phyloP scores from a whole-genome alignment of 2,113 vertebrate genomes.

The Odobenus rosmarus region DNA sequence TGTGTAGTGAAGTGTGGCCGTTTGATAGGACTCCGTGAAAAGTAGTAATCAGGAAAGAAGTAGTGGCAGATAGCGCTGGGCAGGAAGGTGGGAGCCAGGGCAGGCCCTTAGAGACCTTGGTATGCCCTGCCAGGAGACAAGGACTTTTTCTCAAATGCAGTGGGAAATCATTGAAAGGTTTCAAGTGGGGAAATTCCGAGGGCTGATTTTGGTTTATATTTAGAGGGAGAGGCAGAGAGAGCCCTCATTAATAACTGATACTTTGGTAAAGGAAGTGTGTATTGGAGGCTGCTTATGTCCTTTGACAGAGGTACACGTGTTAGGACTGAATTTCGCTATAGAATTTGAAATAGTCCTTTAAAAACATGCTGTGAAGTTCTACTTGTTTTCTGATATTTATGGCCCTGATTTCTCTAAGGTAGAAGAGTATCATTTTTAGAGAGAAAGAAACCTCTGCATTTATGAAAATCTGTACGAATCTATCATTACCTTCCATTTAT shows the following conservation, averaged over 20 bases:
- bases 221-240: background rate
- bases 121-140: background rate
- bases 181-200: background rate
- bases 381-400: background rate
- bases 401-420: background rate
- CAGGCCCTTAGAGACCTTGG: background rate
- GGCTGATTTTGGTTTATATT: background rate
- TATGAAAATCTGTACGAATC: background rate
- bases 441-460: background rate
- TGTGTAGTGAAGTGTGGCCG: background rate
- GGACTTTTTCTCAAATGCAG: background rate
- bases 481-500: constrained; percentile 18
- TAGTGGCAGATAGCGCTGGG: background rate
- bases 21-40: background rate
- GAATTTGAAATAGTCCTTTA: background rate
- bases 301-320: background rate
- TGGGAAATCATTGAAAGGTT: background rate
- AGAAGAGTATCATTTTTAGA: background rate
- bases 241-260: background rate
- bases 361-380: background rate
- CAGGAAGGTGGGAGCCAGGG: background rate
- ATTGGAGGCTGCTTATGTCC: background rate
- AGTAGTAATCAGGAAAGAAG: background rate
- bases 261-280: background rate
- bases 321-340: background rate